Conservation (phyloP, 2,888 invertebrate genomes). For the Agapostemon virescens region DNA sequence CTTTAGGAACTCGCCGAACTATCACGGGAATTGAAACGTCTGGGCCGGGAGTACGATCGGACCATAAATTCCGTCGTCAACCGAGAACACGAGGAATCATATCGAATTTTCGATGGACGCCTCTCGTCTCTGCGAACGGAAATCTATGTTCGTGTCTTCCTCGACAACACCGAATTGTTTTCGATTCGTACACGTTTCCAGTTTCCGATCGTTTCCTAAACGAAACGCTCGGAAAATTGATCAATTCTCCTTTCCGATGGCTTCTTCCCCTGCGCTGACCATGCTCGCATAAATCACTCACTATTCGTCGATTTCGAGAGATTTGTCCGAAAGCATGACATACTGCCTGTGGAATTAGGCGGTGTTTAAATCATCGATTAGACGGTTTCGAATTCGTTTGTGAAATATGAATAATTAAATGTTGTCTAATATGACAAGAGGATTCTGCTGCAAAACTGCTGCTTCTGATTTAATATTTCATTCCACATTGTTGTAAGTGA, state of each 20-base stretch:
- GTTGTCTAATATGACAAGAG: not conserved
- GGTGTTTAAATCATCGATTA: not conserved
- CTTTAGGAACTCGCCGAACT: slow-evolving; percentile 1
- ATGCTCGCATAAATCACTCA: not conserved
- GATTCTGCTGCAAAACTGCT: not conserved
- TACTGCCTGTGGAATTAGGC: not conserved
- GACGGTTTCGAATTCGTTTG: not conserved
- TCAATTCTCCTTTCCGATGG: not conserved
- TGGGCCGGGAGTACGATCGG: not conserved
- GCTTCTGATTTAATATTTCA: not conserved
- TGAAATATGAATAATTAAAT: not conserved
- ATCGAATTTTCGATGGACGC: not conserved
- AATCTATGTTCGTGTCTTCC: not conserved
- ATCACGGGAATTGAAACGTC: slow-evolving; percentile 14
- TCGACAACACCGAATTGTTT: not conserved
- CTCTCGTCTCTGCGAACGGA: not conserved
- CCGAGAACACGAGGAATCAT: not conserved
- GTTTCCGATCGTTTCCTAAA: not conserved
- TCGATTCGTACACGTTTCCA: not conserved
- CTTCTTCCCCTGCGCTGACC: not conserved
- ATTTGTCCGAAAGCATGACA: not conserved
- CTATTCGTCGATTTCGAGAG: not conserved
- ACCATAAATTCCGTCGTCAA: not conserved
- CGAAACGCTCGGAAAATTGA: not conserved
- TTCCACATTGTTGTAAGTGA: not conserved